Conservation (phyloP, 1,140 invertebrate species). For the Catajapyx aquilonaris region DNA sequence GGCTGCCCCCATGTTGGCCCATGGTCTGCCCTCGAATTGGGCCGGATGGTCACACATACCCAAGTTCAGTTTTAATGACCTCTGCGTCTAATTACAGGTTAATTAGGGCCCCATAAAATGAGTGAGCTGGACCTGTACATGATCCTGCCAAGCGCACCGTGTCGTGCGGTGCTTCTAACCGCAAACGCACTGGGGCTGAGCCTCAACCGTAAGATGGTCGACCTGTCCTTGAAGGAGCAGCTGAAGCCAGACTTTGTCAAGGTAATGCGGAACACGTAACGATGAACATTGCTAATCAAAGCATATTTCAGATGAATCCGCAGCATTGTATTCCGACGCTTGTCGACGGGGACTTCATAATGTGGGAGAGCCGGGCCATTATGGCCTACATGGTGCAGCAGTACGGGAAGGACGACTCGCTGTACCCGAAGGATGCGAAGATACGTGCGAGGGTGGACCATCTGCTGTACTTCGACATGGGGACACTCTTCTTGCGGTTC, state of each 20-base stretch:
- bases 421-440: conserved; percentile 26
- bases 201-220: conserved; percentile 12
- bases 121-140: conserved; percentile 14
- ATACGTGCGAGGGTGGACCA: conserved; percentile 23
- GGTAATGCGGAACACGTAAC: conserved; percentile 12
- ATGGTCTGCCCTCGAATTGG: too few relatives aligned
- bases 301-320: conserved; percentile 16
- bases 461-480: conserved; percentile 24
- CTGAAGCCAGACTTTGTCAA: conserved; percentile 13
- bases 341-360: conserved; percentile 19
- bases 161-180: conserved; percentile 12
- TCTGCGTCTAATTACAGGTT: too few relatives aligned
- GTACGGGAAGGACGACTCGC: conserved; percentile 23
- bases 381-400: conserved; percentile 35
- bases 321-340: conserved; percentile 20
- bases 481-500: conserved; percentile 21
- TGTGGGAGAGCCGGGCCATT: conserved; percentile 38
- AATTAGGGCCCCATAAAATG: too few relatives aligned
- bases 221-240: conserved; percentile 13
- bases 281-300: not conserved
- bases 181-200: conserved; percentile 11
- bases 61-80: too few relatives aligned
- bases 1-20: too few relatives aligned
- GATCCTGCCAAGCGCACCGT: conserved; percentile 11
- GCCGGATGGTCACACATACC: too few relatives aligned